Base-by-base conservation (phyloP, 2,888 invertebrate genomes). In the Drosophila meridiana region DNA sequence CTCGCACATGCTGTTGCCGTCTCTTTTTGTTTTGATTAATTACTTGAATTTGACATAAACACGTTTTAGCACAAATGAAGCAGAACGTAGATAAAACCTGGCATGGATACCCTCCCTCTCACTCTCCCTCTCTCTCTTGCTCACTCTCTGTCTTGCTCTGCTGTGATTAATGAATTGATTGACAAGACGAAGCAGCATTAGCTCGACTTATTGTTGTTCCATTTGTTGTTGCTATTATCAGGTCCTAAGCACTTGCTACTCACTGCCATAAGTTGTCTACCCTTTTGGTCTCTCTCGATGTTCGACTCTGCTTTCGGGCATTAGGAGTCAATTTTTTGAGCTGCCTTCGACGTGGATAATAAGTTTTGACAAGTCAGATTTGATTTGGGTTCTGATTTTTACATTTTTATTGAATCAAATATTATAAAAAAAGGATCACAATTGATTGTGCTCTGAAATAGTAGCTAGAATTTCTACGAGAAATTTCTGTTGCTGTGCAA, bases 21-120 rank as follows among this genome's bases (percentile, higher is more conserved):
- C 67, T 61, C 63, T 55, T 62, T 76, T 65, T 60, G 52, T 66
- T 68, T 82, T 84, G 88, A 84, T 84, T 84, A 87, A 84, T 84
- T 87, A 71, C 69, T 47, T 43, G 42, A 85, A 80, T 85, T 77
- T 70, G 80, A 78, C 87, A 78, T 74, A 76, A 80, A 89, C 89
- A 86, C 81, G 83, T 89, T 88, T 83, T 72, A 69, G 73, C 89
- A 70, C 81, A 86, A 83, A 76, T 87, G 87, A 84, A 86, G 71
- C 89, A 89, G 83, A 84, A 86, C 76, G 58, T 65, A 68, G 84
- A 74, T 80, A 80, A 86, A 67, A 56, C 52, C 38, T 43, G 40
- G 59, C 30, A 38, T 6, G 26, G 9, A 20, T 14, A 3, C 26
- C 9, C 28, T 20, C 4, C 4, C 4, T 3, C 47, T 2, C 0